Base-by-base conservation (phyloP, 2,888 invertebrate species). In the Lamellibrachia satsuma region DNA sequence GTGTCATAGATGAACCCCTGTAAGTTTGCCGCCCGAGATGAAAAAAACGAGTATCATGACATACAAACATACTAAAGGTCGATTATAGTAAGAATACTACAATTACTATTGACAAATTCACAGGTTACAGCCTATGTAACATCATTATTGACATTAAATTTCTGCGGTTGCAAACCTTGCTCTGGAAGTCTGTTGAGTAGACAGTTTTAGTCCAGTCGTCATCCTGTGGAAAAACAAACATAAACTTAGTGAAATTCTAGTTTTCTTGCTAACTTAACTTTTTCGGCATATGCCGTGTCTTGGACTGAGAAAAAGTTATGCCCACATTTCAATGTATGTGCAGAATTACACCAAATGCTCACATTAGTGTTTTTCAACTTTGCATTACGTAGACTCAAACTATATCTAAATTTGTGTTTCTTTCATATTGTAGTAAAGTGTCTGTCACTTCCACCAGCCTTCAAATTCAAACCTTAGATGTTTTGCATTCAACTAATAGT, bases 171-270 rank as follows among this genome's bases (percentile, higher is more conserved):
- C 93, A 93, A 93, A 96, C 96, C 95, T 96, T 96, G 93, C 94
- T 95, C 92, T 96, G 96, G 93, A 96, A 96, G 97, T 98, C 98
- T 95, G 98, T 98, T 94, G 98, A 97, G 96, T 98, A 98, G 93
- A 98, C 97, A 52, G 97, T 97, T 95, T 98, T 98, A 95, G 98
- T 97, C 98, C 98, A 98, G 0, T 98, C 98, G 94, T 98, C 98
- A 93, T 98, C 98, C 95, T 98, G 93, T 1, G 94, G 93, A 52
- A 91, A 92, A 93, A 60, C 93, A 93, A 51, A 90, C 91, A 91
- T 7, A 4, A 27, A 39, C 39, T 91, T 91, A 27, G 6, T 51
- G 51, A 91, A 52, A 91, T 3, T 39, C 22, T 52, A 39, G 8
- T 60, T 90, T 55, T 92, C 91, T 91, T 93, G 91, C 90, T 92